Conservation (phyloP, 2,797 vertebrate species). For the Mormyrops attenuatus region DNA sequence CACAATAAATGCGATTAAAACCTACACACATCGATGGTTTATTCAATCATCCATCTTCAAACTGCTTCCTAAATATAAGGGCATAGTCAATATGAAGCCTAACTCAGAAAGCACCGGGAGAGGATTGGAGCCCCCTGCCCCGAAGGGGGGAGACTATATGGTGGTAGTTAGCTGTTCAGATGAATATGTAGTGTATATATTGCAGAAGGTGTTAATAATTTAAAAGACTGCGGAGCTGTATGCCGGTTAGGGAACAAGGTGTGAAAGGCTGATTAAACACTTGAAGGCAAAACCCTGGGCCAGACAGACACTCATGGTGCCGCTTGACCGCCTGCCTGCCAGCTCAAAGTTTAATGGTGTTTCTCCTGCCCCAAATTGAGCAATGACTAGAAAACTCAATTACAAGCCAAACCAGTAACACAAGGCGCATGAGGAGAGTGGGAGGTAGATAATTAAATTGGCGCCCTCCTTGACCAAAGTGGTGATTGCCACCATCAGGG, state of each 20-base stretch:
- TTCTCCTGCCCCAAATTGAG: background rate
- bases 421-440: background rate
- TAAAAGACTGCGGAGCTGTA: background rate
- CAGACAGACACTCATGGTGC: background rate
- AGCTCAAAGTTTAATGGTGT: background rate
- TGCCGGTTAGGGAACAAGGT: background rate
- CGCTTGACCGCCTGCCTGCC: background rate
- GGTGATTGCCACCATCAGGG: background rate
- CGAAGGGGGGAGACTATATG: background rate
- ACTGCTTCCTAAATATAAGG: background rate
- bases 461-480: background rate
- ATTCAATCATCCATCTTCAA: background rate
- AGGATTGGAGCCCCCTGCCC: background rate
- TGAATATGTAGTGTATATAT: background rate
- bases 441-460: constrained; percentile 8
- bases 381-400: constrained; percentile 6
- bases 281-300: background rate
- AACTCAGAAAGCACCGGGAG: background rate
- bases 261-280: background rate
- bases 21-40: background rate
- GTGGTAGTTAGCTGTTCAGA: background rate
- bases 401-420: background rate
- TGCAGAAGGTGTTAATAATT: background rate
- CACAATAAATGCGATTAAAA: background rate
- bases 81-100: background rate